Evolutionary conservation across 1,140 invertebrate species (phyloP).

Genomic region (Prorops nasuta): DNA sequence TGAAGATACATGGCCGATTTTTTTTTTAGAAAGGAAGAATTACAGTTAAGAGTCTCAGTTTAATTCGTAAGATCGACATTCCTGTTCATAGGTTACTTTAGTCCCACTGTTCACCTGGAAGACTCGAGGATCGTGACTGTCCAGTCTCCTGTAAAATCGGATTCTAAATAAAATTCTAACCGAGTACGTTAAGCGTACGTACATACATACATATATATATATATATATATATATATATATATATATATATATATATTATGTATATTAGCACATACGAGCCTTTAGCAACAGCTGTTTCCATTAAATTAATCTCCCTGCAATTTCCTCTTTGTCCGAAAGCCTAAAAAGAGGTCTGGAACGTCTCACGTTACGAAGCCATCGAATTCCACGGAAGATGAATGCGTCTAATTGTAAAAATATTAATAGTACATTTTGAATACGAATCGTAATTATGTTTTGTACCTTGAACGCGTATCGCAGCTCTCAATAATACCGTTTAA

Average conservation of each 20-base stretch:
- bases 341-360: no score
- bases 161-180: no score
- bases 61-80: slow-evolving; percentile 30
- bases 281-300: neutral
- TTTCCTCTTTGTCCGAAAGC: no score
- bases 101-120: slow-evolving; percentile 19
- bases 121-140: slow-evolving; percentile 14
- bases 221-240: neutral
- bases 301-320: no score
- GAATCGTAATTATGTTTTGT: no score
- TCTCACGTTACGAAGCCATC: no score
- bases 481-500: no score
- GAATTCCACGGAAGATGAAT: no score
- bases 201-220: neutral
- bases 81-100: slow-evolving; percentile 13
- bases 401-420: no score
- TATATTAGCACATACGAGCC: slow-evolving; percentile 16
- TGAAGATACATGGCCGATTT: slow-evolving; percentile 34
- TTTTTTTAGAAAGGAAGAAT: slow-evolving; percentile 42
- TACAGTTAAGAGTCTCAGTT: slow-evolving; percentile 37
- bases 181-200: slow-evolving; percentile 10
- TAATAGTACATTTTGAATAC: no score
- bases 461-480: no score
- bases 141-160: no score
- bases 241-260: neutral